A percentile compares a stretch with the other conserved stretches of the same genome.
These are phyloP conservation scores for Agapornis roseicollis DNA, from an alignment of 2,113 vertebrate genomes.

Conservation along the genomic window DNA sequence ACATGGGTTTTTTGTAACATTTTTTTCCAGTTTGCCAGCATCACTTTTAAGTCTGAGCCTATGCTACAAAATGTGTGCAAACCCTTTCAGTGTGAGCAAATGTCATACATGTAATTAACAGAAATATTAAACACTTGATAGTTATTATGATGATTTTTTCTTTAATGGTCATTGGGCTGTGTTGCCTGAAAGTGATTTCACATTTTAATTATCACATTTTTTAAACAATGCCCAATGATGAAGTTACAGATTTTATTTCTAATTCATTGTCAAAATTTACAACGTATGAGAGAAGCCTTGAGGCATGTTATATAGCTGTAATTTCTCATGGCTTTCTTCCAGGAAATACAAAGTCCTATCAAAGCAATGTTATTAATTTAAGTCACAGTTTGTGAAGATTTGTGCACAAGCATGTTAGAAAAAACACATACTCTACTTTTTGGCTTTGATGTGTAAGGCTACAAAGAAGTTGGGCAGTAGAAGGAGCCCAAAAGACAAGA, in stretches of 20 bases:
- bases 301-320: background rate
- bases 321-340: background rate
- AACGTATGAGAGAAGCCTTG: background rate
- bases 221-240: background rate
- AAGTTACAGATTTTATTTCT: background rate
- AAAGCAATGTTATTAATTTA: background rate
- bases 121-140: background rate
- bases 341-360: background rate
- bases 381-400: background rate
- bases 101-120: background rate
- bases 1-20: accelerated
- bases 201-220: background rate
- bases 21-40: background rate
- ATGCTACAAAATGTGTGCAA: background rate
- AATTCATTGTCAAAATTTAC: background rate
- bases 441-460: background rate
- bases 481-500: background rate
- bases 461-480: background rate
- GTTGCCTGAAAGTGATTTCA: background rate
- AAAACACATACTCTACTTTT: background rate
- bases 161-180: background rate
- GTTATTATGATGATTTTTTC: background rate
- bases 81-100: background rate
- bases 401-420: background rate
- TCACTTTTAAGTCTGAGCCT: background rate